Base-by-base conservation (phyloP, 2,113 vertebrate species). In the Sialia sialis region DNA sequence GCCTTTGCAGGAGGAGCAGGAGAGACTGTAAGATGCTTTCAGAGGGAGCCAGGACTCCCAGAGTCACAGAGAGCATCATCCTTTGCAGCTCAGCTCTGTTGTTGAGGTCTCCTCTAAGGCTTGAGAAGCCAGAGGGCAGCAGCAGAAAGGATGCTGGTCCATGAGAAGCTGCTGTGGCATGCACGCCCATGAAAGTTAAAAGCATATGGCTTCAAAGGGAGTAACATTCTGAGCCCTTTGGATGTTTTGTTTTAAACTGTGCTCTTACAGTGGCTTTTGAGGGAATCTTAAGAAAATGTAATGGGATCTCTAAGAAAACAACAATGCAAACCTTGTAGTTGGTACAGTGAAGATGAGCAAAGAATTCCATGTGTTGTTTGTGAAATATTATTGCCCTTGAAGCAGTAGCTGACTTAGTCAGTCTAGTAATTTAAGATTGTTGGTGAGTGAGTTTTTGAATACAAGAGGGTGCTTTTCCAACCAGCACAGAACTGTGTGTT, bases 231-330 rank as follows among this genome's bases (percentile, higher is more conserved):
- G 82, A 93, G 48, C 52, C 43, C 52, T 89, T 74, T 87, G 76
- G 68, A 44, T 66, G 68, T 75, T 92, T 89, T 77, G 89, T 74
- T 86, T 75, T 59, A 90, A 92, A 89, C 64, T 55, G 36, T 83
- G 60, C 68, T 92, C 76, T 90, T 90, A 89, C 3, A 11, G 68
- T 56, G 75, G 89, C 76, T 95, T 94, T 92, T n/a, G 90, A 84
- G 64, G 36, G 60, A 90, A 52, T 93, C 72, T 92, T 80, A 56
- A 67, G 63, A 49, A 79, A 84, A 89, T 0, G 0, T 87, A 85
- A 69, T 55, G 10, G 44, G 20, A 82, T 91, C 84, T 89, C 72
- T 83, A 21, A 73, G 75, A 80, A 95, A 95, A 85, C 46, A 92
- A 64, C 39, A 38, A 18, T 11, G 27, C 4, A 4, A 87, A 62